These are phyloP conservation scores for Machaerirhynchus nigripectus DNA, from an alignment of 2,113 vertebrate genomes.

Conservation along the genomic window DNA sequence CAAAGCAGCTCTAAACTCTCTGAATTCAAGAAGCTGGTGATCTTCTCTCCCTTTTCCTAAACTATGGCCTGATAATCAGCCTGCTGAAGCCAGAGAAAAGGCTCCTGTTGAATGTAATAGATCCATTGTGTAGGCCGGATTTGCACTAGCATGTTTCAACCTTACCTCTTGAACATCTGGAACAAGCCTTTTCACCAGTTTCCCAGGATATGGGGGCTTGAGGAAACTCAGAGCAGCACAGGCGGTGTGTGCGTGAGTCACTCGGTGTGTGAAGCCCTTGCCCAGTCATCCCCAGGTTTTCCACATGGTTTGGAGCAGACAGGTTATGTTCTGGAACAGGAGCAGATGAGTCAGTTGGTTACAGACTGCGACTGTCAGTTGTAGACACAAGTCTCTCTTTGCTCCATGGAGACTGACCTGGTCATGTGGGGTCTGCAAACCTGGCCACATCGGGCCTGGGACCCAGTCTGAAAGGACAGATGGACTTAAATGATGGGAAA, in stretches of 20 bases:
- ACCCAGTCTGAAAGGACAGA: not conserved
- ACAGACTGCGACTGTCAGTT: fast-evolving
- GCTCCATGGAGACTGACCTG: fast-evolving
- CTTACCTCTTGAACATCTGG: not conserved
- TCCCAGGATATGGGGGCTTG: not conserved
- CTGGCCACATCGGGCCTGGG: not conserved
- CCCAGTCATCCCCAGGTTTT: not conserved
- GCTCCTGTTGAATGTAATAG: not conserved
- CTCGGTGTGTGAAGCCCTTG: not conserved
- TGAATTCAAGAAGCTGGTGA: not conserved
- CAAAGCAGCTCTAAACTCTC: not conserved
- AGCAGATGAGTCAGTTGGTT: not conserved
- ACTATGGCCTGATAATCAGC: not conserved
- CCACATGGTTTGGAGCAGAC: not conserved
- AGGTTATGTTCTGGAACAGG: not conserved
- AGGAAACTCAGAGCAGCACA: not conserved
- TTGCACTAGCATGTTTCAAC: not conserved
- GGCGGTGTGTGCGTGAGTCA: not conserved
- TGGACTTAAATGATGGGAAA: not conserved
- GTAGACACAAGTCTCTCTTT: fast-evolving
- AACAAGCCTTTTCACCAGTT: not conserved
- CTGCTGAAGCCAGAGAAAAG: not conserved
- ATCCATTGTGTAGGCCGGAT: not conserved
- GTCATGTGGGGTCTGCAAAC: not conserved
- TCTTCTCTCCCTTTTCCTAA: not conserved